These are phyloP conservation scores for Diabrotica virgifera DNA, from an alignment of 1,140 invertebrate species.

Conservation along the genomic window DNA sequence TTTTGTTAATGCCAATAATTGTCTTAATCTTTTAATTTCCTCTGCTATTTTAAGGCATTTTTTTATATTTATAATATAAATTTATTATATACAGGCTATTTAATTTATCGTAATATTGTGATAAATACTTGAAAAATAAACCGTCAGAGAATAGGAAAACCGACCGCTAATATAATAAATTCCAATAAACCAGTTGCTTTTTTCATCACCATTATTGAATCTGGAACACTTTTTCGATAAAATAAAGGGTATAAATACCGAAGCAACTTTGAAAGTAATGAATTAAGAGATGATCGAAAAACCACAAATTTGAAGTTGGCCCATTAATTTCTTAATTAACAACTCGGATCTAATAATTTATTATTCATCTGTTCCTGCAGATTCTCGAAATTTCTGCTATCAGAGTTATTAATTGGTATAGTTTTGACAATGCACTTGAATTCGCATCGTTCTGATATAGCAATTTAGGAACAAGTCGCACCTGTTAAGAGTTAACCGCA, in stretches of 20 bases:
- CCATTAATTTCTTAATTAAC: conserved; percentile 48
- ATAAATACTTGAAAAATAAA: no score
- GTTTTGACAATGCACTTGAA: conserved; percentile 41
- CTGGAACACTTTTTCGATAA: background rate
- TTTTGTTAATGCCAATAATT: no score
- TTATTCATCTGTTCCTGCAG: conserved; percentile 43
- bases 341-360: conserved; percentile 47
- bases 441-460: background rate
- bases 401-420: conserved; percentile 46
- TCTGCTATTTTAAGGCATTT: no score
- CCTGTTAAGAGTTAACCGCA: no score
- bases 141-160: no score
- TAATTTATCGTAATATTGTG: no score
- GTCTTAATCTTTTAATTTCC: no score
- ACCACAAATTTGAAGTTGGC: background rate
- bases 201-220: no score
- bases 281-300: background rate
- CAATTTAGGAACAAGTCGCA: background rate
- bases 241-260: background rate
- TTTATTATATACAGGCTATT: no score
- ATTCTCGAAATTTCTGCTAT: conserved; percentile 31
- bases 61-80: no score
- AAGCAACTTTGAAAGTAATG: background rate
- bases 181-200: no score
- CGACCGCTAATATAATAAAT: no score